Conservation (phyloP, 2,113 vertebrate genomes). For the Callipepla squamata region DNA sequence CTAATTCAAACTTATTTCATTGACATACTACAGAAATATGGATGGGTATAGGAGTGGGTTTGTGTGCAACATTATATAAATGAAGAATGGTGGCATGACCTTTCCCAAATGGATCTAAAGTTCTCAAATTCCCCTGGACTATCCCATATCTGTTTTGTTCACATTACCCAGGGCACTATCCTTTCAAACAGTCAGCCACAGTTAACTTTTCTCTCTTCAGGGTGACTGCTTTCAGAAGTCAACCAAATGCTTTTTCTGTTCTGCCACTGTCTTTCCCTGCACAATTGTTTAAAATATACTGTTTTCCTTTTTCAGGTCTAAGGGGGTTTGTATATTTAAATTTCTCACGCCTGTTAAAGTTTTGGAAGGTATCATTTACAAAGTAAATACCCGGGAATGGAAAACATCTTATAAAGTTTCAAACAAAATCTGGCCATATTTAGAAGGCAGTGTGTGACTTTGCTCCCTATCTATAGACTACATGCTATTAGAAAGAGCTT, state of each 20-base stretch:
- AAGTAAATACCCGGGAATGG: constrained; percentile 10
- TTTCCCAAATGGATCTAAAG: constrained; percentile 39
- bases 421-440: constrained; percentile 9
- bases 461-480: background rate
- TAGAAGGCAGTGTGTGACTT: background rate
- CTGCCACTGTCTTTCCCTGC: background rate
- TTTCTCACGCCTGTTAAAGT: constrained; percentile 23
- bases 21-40: background rate
- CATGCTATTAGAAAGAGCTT: background rate
- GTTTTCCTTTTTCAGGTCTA: constrained; percentile 42
- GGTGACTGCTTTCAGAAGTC: background rate
- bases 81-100: background rate
- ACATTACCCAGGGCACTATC: constrained; percentile 8
- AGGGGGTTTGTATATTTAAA: constrained; percentile 52
- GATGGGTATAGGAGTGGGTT: background rate
- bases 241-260: background rate
- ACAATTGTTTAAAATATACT: constrained; percentile 29
- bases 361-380: constrained; percentile 25
- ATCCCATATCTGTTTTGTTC: constrained; percentile 57
- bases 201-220: background rate
- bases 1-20: background rate
- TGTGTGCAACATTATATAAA: constrained; percentile 24
- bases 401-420: constrained; percentile 57
- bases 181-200: background rate
- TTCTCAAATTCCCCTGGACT: constrained; percentile 18